phyloP scores from a whole-genome alignment of 2,797 vertebrate species.

The Fratercula arctica region DNA sequence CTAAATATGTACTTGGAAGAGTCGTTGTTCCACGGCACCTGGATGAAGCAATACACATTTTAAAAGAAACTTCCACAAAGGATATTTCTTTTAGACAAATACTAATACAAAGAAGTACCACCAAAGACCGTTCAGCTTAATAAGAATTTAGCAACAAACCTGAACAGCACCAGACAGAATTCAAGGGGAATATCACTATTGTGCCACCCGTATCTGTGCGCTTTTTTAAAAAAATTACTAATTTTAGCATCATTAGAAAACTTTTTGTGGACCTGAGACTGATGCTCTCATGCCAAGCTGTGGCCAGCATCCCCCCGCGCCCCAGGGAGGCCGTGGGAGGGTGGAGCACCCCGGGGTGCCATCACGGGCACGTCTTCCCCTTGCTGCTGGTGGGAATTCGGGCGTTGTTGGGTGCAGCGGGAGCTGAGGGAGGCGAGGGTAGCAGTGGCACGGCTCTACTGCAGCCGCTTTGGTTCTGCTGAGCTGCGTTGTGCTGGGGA shows the following conservation, averaged over 20 bases:
- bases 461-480: background rate
- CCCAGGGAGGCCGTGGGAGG: background rate
- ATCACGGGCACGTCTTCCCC: background rate
- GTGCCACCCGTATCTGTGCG: background rate
- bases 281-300: rapidly evolving
- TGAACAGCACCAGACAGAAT: background rate
- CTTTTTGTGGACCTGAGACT: background rate
- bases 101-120: background rate
- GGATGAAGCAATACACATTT: background rate
- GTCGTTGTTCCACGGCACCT: background rate
- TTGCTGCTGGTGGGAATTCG: rapidly evolving
- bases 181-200: background rate
- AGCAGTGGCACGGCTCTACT: background rate
- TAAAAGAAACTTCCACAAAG: background rate
- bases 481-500: background rate
- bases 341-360: background rate
- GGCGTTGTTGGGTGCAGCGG: rapidly evolving
- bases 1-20: background rate
- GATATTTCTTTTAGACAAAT: background rate
- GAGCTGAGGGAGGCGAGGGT: rapidly evolving
- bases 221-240: background rate
- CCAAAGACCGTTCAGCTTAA: background rate
- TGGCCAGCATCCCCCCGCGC: background rate
- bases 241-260: too few species aligned
- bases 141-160: background rate